A percentile compares a stretch with the other conserved stretches of the same genome.
Conservation (phyloP, 2,797 vertebrate genomes). For the Nyctibius grandis region DNA sequence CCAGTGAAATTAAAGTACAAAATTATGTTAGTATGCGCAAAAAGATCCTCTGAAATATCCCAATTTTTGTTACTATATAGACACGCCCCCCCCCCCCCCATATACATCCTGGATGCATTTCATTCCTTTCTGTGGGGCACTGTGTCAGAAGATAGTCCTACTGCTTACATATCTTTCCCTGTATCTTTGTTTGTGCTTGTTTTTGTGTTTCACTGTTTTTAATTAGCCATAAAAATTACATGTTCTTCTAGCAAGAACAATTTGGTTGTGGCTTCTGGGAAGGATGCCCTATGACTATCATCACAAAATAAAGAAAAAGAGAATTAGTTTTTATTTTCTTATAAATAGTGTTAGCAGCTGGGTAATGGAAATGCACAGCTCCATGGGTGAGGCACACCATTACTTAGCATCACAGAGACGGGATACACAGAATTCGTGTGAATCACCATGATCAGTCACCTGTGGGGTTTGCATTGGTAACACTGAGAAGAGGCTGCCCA, state of each 20-base stretch:
- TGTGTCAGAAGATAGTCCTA: neutral
- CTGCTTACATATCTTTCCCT: neutral
- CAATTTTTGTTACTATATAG: neutral
- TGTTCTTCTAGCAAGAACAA: neutral
- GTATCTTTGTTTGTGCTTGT: neutral
- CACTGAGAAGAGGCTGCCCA: neutral
- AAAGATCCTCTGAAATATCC: neutral
- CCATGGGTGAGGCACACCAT: neutral
- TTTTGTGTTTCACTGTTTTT: neutral
- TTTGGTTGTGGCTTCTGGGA: neutral
- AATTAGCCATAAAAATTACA: neutral
- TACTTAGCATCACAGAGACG: neutral
- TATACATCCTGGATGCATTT: neutral
- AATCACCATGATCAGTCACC: neutral
- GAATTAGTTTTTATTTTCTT: neutral
- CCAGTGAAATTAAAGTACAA: neutral
- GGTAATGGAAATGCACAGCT: neutral
- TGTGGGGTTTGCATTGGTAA: rapidly evolving
- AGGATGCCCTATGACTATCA: neutral
- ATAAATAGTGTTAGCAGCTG: neutral
- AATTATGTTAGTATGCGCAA: neutral
- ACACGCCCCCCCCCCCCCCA: too few relatives aligned
- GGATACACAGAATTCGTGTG: neutral
- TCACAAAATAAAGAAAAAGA: neutral
- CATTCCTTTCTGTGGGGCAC: neutral